Evolutionary conservation across 2,113 vertebrate species (phyloP), one percentile per base, ranked within the genome.

Genomic region (Pelecanoides urinatrix): DNA sequence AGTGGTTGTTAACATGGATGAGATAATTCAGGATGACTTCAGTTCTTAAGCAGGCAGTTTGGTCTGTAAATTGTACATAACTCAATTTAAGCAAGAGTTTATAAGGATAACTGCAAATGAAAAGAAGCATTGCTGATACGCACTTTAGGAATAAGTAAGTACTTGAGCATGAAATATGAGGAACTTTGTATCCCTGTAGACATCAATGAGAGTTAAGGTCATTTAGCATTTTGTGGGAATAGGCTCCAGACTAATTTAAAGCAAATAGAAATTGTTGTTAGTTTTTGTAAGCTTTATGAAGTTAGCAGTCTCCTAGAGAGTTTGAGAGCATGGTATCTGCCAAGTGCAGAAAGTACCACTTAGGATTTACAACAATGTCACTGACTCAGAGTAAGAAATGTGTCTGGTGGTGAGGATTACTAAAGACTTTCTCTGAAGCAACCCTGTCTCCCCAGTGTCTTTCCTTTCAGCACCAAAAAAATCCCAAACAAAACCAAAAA

Each of bases 61-160:
- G 72, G 42, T 77, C 55, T 70, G 44, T 80, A 91, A 92, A 36
- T 81, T 88, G 62, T 56, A 59, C 30, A 13, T 84, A 68, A 68
- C 23, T 87, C 58, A 63, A 19, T 82, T 83, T 88, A 66, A 93
- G 34, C 13, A 59, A 59, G n/a, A 70, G 16, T 55, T 92, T 86
- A 30, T 92, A 82, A 92, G 65, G 38, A 50, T 66, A 78, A 85
- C 52, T 66, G 42, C 50, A 90, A 77, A 94, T 59, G 32, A 76
- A 79, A 81, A 90, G 30, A 90, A 94, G 55, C 53, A 22, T 40
- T 85, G 45, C n/a, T 79, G 71, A 49, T 73, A 65, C 1, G 17
- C 42, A 83, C 29, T 76, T 76, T 25, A 73, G 67, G 45, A 66
- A 55, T 38, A 55, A 83, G 18, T 68, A 74, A 87, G 34, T 77